phyloP scores from a whole-genome alignment of 2,113 vertebrate genomes.

The Amia ocellicauda region DNA sequence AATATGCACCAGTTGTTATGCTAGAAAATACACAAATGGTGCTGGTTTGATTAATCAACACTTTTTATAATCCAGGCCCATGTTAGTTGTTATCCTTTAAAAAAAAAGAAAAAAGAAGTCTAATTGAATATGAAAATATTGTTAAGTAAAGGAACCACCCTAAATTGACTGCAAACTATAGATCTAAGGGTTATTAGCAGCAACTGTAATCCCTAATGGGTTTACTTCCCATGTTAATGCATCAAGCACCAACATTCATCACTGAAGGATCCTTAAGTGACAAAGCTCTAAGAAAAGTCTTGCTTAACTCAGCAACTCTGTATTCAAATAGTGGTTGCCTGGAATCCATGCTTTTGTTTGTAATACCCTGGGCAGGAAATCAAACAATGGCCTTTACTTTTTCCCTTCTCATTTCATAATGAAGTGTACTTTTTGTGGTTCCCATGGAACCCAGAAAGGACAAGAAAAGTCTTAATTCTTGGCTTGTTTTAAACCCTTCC shows the following conservation, averaged over 20 bases:
- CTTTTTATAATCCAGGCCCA: too few relatives aligned
- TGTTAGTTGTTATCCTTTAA: too few relatives aligned
- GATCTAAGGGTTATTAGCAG: constrained; percentile 20
- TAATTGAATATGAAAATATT: too few relatives aligned
- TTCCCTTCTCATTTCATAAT: background rate
- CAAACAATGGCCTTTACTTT: background rate
- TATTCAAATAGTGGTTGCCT: background rate
- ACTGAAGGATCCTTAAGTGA: background rate
- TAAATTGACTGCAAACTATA: background rate
- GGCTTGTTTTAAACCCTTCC: too few relatives aligned
- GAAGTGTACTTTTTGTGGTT: too few relatives aligned
- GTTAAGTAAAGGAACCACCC: too few relatives aligned
- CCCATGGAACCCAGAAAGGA: too few relatives aligned
- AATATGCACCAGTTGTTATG: too few relatives aligned
- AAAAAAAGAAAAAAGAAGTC: too few relatives aligned
- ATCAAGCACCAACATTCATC: constrained; percentile 7
- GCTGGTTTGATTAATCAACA: too few relatives aligned
- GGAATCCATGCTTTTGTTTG: constrained; percentile 1
- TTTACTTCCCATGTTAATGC: background rate
- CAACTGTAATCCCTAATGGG: background rate
- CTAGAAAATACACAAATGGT: too few relatives aligned
- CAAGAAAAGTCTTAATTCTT: too few relatives aligned
- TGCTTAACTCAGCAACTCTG: background rate
- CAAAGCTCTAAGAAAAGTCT: background rate
- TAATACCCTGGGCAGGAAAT: constrained; percentile 9